Conservation (phyloP, 2,888 invertebrate genomes). For the Celastrina argiolus region DNA sequence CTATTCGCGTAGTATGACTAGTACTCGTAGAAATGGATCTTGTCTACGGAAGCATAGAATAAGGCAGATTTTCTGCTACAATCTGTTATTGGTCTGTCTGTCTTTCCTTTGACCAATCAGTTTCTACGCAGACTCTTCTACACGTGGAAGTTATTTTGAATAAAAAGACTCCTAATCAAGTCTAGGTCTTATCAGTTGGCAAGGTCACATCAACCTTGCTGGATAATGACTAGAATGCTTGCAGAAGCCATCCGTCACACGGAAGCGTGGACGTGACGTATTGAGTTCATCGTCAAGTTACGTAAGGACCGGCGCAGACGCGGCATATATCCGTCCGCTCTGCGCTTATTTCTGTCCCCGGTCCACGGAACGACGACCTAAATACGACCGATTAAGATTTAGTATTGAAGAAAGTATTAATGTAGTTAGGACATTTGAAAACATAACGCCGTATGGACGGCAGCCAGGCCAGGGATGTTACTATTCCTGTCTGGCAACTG, state of each 20-base stretch:
- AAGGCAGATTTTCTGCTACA: not conserved
- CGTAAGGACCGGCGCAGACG: conserved; percentile 70
- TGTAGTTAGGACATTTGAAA: conserved; percentile 51
- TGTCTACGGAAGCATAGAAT: no score
- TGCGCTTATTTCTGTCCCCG: conserved; percentile 42
- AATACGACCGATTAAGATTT: conserved; percentile 50
- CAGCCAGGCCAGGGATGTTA: conserved; percentile 74
- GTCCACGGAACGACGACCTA: conserved; percentile 48
- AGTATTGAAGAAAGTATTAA: conserved; percentile 46
- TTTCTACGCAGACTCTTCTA: not conserved
- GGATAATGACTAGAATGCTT: conserved; percentile 45
- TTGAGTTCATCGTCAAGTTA: conserved; percentile 72
- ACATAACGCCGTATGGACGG: conserved; percentile 56
- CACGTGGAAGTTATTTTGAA: not conserved
- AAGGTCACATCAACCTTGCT: conserved; percentile 51
- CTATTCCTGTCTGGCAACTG: conserved; percentile 74
- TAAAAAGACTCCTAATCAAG: not conserved
- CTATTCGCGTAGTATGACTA: no score
- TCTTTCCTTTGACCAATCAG: not conserved
- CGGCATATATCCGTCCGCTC: conserved; percentile 62
- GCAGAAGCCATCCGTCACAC: conserved; percentile 59
- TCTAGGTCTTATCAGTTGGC: conserved; percentile 25
- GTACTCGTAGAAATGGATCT: no score
- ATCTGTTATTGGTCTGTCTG: not conserved
- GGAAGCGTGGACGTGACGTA: conserved; percentile 68